These are phyloP conservation scores for Leucopsar rothschildi DNA, from an alignment of 2,113 vertebrate species.

Conservation along the genomic window DNA sequence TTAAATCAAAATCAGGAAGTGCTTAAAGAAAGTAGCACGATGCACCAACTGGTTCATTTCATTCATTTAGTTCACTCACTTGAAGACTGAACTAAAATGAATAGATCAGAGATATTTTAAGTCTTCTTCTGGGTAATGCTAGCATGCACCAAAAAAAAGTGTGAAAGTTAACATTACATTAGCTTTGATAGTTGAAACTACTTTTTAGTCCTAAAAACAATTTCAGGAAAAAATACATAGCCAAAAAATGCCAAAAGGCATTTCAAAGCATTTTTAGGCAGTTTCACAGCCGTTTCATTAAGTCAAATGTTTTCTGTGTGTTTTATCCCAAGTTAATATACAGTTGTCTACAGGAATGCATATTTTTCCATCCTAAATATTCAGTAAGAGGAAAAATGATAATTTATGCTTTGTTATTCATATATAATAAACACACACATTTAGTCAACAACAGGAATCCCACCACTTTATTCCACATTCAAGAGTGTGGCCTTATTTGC, in stretches of 20 bases:
- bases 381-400: neutral
- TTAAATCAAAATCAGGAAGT: neutral
- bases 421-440: neutral
- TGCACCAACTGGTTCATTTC: neutral
- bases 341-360: accelerated
- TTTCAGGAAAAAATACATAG: neutral
- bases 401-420: neutral
- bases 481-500: neutral
- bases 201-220: neutral
- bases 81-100: neutral
- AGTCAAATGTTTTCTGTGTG: neutral
- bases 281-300: neutral
- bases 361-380: neutral
- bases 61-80: neutral
- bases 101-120: neutral
- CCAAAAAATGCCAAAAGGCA: neutral
- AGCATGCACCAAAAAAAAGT: neutral
- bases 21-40: neutral
- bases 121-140: neutral
- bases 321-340: neutral
- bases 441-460: neutral
- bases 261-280: neutral
- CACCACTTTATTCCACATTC: neutral
- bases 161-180: neutral
- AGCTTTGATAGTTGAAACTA: neutral